These are phyloP conservation scores for Eremophila alpestris DNA, from an alignment of 2,797 vertebrate genomes.

Conservation along the genomic window DNA sequence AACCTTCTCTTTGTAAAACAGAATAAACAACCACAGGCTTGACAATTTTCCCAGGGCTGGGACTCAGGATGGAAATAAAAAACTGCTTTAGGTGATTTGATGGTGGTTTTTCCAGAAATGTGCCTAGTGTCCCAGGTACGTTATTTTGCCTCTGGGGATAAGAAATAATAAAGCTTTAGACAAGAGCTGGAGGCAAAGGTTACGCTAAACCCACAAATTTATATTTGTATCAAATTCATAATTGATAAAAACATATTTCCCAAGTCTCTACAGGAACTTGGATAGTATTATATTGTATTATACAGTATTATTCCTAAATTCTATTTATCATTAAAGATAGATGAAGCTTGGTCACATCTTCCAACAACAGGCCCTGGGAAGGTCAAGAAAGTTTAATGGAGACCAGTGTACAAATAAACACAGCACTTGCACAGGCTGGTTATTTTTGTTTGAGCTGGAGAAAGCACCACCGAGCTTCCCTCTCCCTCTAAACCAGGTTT, in stretches of 20 bases:
- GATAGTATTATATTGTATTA: neutral
- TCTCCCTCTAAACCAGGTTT: neutral
- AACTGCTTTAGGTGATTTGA: neutral
- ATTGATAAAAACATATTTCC: neutral
- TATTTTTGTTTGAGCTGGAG: neutral
- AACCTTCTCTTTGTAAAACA: neutral
- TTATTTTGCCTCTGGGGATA: neutral
- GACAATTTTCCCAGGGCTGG: neutral
- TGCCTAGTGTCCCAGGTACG: neutral
- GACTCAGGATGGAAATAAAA: neutral
- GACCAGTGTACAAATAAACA: neutral
- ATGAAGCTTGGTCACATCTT: neutral
- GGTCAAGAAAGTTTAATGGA: neutral
- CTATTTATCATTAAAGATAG: neutral
- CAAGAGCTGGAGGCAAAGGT: neutral
- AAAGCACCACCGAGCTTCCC: neutral
- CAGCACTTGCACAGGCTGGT: neutral
- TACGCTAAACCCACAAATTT: neutral
- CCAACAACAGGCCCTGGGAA: neutral
- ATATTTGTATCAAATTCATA: neutral
- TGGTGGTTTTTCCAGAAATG: conserved; percentile 19
- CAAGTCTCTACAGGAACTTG: neutral
- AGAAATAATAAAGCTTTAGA: neutral
- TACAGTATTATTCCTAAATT: neutral
- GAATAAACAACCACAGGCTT: conserved; percentile 22